Conservation (phyloP, 2,888 invertebrate species). For the Aphodius sticticus region DNA sequence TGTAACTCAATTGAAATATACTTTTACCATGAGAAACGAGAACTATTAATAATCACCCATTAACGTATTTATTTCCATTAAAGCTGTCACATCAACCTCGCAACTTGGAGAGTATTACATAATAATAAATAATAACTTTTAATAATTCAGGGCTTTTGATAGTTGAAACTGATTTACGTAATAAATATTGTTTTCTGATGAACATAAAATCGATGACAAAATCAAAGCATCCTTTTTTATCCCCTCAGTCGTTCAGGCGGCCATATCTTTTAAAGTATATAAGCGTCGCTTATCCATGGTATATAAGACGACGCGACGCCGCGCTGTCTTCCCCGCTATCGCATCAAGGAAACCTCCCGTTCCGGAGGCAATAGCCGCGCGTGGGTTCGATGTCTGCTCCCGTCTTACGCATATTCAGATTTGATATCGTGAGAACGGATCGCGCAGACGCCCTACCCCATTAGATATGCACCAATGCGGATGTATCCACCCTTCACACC, state of each 20-base stretch:
- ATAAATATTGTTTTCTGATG: too few species aligned
- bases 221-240: not conserved
- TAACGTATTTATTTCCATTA: too few species aligned
- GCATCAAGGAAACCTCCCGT: not conserved
- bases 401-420: slow-evolving; percentile 55
- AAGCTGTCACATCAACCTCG: too few species aligned
- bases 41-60: too few species aligned
- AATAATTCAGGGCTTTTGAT: too few species aligned
- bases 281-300: not conserved
- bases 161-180: too few species aligned
- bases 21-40: too few species aligned
- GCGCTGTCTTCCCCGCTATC: not conserved
- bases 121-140: too few species aligned
- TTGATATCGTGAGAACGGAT: slow-evolving; percentile 48
- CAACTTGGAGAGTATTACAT: too few species aligned
- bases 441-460: slow-evolving; percentile 57
- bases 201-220: too few species aligned
- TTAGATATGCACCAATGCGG: slow-evolving; percentile 63
- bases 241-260: not conserved
- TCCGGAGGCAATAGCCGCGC: slow-evolving; percentile 16
- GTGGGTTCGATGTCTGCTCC: slow-evolving; percentile 20
- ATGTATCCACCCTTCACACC: slow-evolving; percentile 36
- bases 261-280: not conserved
- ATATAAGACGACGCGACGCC: not conserved
- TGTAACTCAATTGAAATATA: too few species aligned